These are phyloP conservation scores for Etheostoma spectabile DNA, from an alignment of 2,113 vertebrate species.

Conservation along the genomic window DNA sequence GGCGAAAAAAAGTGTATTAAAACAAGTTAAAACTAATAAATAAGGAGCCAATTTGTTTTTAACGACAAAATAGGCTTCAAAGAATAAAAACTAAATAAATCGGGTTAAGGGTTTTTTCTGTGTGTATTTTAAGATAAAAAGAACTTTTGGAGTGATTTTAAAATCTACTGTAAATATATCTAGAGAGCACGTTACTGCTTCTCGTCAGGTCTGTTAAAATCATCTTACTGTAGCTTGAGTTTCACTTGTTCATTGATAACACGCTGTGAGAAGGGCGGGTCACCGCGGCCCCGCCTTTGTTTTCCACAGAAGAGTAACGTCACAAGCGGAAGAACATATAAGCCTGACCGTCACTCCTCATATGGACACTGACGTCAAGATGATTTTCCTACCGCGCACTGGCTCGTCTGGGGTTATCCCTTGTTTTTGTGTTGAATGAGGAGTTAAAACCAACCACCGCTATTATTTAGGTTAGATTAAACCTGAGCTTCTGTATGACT, in stretches of 20 bases:
- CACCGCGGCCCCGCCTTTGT: slow-evolving; percentile 51
- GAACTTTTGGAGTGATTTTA: not conserved
- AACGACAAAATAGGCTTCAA: not conserved
- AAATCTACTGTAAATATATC: not conserved
- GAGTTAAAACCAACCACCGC: slow-evolving; percentile 17
- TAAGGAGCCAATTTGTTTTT: not conserved
- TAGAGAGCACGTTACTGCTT: not conserved
- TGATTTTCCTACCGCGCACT: slow-evolving; percentile 70
- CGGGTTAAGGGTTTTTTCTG: not conserved
- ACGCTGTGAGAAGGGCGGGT: slow-evolving; percentile 50
- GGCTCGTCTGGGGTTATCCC: slow-evolving; percentile 73
- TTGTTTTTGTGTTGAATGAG: slow-evolving; percentile 69
- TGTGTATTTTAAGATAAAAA: not conserved
- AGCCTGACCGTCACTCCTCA: slow-evolving; percentile 70
- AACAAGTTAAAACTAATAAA: slow-evolving; percentile 28
- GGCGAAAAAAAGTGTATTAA: not conserved
- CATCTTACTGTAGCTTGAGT: slow-evolving; percentile 44
- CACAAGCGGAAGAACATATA: slow-evolving; percentile 77
- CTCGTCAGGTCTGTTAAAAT: not conserved
- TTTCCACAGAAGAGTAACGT: slow-evolving; percentile 71
- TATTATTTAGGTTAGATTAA: slow-evolving; percentile 34
- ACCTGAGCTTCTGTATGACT: not conserved
- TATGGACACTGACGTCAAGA: slow-evolving; percentile 72
- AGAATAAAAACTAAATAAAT: not conserved
- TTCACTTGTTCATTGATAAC: slow-evolving; percentile 72